phyloP scores from a whole-genome alignment of 2,797 vertebrate species.

The Molossus alvarezi region DNA sequence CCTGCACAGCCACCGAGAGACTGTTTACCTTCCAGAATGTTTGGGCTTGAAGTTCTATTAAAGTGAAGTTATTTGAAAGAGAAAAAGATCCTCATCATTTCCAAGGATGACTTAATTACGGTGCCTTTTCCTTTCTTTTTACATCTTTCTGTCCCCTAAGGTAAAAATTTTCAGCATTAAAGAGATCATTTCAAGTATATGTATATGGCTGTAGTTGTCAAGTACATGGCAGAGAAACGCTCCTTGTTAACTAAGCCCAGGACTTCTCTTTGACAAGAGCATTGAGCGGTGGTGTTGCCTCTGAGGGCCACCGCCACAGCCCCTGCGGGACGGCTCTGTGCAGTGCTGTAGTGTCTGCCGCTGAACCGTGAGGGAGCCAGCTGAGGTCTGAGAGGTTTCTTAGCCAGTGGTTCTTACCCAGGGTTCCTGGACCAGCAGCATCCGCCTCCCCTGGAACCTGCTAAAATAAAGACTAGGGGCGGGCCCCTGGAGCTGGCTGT shows the following conservation, averaged over 20 bases:
- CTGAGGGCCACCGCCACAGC: conserved; percentile 41
- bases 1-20: conserved; percentile 27
- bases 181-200: conserved; percentile 27
- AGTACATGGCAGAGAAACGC: background rate
- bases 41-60: conserved; percentile 67
- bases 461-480: background rate
- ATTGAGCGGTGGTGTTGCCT: background rate
- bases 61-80: conserved; percentile 75
- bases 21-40: conserved; percentile 59
- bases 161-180: conserved; percentile 73
- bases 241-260: background rate
- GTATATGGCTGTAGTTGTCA: conserved; percentile 70
- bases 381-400: background rate
- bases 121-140: conserved; percentile 89
- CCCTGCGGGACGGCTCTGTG: background rate
- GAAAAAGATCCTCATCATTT: conserved; percentile 80
- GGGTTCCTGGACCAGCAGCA: background rate
- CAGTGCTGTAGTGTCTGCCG: background rate
- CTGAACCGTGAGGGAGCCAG: background rate
- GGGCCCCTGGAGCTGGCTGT: background rate
- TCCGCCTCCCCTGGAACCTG: background rate
- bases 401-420: background rate
- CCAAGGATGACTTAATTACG: conserved; percentile 80
- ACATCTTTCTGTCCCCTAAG: conserved; percentile 41
- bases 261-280: background rate